A percentile compares a stretch with the other conserved stretches of the same genome.
Conservation (phyloP, 2,888 invertebrate genomes). For the Cantharis flavilabris region DNA sequence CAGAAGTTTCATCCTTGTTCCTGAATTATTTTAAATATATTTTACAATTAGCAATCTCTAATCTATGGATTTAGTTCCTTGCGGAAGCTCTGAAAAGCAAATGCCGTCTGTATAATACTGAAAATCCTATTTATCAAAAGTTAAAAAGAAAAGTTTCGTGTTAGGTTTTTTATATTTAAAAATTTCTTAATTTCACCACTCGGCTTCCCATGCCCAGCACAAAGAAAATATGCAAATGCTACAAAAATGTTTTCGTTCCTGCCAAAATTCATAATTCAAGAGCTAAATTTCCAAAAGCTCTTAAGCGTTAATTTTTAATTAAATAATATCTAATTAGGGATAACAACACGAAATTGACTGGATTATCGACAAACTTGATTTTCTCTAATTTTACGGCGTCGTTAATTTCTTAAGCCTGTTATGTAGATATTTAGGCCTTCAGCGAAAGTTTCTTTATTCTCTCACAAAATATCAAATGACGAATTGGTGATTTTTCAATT, state of each 20-base stretch:
- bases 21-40: too few species aligned
- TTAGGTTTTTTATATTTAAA: neutral
- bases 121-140: neutral
- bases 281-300: neutral
- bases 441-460: neutral
- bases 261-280: neutral
- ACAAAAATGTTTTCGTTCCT: neutral
- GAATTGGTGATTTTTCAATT: neutral
- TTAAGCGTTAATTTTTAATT: neutral
- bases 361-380: neutral
- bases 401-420: neutral
- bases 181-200: neutral
- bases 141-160: neutral
- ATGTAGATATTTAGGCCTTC: neutral
- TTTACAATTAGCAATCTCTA: neutral
- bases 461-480: neutral
- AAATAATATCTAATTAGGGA: neutral
- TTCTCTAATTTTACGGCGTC: neutral
- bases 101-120: neutral
- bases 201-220: neutral
- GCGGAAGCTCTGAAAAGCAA: neutral
- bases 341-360: neutral
- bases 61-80: neutral
- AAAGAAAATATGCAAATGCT: neutral
- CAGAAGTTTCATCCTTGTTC: neutral